These are phyloP conservation scores for Agrenia bidenticulata DNA, from an alignment of 2,888 invertebrate genomes.

Conservation along the genomic window DNA sequence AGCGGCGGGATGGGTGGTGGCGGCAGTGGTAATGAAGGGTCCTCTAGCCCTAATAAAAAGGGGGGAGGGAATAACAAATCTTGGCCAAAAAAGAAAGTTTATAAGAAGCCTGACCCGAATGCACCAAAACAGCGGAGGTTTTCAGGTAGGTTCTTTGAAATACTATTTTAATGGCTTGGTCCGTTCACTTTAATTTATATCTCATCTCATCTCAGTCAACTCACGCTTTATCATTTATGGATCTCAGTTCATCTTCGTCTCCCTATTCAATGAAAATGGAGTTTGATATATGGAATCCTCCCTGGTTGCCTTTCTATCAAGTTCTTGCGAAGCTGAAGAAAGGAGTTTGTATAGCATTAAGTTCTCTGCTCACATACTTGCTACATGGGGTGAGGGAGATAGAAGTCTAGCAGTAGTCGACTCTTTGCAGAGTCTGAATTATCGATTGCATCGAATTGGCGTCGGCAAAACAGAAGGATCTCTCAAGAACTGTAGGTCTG, in stretches of 20 bases:
- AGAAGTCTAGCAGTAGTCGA: neutral
- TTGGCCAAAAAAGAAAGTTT: constrained; percentile 53
- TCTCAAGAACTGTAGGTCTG: neutral
- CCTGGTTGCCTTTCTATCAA: too few species aligned
- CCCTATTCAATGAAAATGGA: too few species aligned
- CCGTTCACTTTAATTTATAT: too few species aligned
- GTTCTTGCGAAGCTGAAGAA: too few species aligned
- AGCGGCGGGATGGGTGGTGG: constrained; percentile 33
- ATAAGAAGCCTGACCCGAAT: constrained; percentile 53
- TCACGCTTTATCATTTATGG: too few species aligned
- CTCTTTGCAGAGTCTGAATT: constrained; percentile 18
- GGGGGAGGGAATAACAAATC: constrained; percentile 50
- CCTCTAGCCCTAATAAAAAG: constrained; percentile 25
- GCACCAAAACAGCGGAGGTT: constrained; percentile 53
- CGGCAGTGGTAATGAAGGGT: constrained; percentile 41
- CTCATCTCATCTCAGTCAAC: too few species aligned
- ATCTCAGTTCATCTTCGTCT: too few species aligned
- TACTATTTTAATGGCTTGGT: neutral
- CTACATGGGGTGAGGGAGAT: too few species aligned
- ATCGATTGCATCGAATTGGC: constrained; percentile 33
- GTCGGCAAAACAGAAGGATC: constrained; percentile 26
- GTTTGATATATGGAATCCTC: too few species aligned
- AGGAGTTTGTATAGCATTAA: too few species aligned
- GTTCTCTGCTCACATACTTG: too few species aligned
- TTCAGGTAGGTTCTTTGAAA: constrained; percentile 45